Base-by-base conservation (phyloP, 2,113 vertebrate species). In the Lophius piscatorius region DNA sequence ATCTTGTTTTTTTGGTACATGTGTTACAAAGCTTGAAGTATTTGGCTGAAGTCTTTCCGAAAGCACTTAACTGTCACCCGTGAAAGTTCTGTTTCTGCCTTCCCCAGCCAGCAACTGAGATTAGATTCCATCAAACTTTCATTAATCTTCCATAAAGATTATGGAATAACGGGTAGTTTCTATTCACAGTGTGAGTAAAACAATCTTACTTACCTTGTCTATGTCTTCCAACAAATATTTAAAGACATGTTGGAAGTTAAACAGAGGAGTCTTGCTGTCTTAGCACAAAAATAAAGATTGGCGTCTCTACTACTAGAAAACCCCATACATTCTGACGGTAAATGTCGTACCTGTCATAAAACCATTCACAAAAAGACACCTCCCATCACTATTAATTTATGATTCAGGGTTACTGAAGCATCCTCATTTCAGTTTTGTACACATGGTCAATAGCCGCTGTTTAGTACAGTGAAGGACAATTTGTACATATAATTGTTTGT, bases 191-290 rank as follows among this genome's bases (percentile, higher is more conserved):
- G 62, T 63, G 51, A 62, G 46, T 65, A 34, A n/a, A n/a, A n/a
- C n/a, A n/a, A n/a, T n/a, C 65, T 44, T 76, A 42, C 51, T 36
- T 9, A 9, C 24, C 11, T 5, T 6, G 3, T 58, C 72, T 2
- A 77, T 79, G 77, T 83, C 67, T 63, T 20, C 24, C 28, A 16
- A 18, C 63, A 63, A 77, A 79, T 72, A 75, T 79, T 82, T 57
- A 31, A 7, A 46, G 26, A 48, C 2, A 6, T 0, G 0, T 6
- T 28, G 20, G 4, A 46, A 29, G 23, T 21, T 42, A 40, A 35
- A 63, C 17, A 14, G 5, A 35, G 10, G 0, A 39, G 3, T 52
- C 29, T 55, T 44, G 2, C 5, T 24, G 2, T 46, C 5, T 35
- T 33, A 26, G 11, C 12, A 54, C 33, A 38, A 18, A 42, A 68